These are phyloP conservation scores for Octodon degus DNA, from an alignment of 2,113 vertebrate species.

Conservation along the genomic window DNA sequence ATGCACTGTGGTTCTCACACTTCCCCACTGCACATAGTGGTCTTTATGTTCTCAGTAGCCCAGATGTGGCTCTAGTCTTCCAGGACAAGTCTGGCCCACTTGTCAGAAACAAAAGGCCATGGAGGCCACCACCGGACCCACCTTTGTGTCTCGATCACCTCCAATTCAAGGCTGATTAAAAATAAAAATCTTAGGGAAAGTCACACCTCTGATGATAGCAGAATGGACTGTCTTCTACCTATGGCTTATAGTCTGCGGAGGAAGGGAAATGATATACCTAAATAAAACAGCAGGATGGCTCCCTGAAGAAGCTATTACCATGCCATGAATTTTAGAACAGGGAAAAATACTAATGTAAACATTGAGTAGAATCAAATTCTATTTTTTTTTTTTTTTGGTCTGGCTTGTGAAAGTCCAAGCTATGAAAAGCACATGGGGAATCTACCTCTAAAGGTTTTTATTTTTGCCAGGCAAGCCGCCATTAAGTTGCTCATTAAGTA, in stretches of 20 bases:
- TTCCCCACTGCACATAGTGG: neutral
- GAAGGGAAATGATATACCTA: conserved; percentile 17
- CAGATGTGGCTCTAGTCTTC: neutral
- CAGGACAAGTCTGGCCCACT: neutral
- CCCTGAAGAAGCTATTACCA: neutral
- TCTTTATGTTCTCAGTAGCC: neutral
- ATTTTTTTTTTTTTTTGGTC: neutral
- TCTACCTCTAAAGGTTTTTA: conserved; percentile 12
- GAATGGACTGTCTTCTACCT: neutral
- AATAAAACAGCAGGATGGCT: conserved; percentile 29
- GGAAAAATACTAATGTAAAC: conserved; percentile 48
- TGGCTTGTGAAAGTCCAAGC: neutral
- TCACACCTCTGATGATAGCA: neutral
- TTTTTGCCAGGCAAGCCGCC: neutral
- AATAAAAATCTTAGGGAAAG: neutral
- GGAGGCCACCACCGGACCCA: too few species aligned
- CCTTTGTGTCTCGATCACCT: neutral
- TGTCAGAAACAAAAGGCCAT: neutral
- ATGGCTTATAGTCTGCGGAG: neutral
- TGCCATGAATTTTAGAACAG: conserved; percentile 35
- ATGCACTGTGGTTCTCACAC: neutral
- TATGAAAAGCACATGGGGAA: neutral
- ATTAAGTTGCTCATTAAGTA: neutral
- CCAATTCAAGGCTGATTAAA: conserved; percentile 28
- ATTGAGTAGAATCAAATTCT: conserved; percentile 30